phyloP scores from a whole-genome alignment of 2,888 invertebrate genomes.

The Cinara cedri region DNA sequence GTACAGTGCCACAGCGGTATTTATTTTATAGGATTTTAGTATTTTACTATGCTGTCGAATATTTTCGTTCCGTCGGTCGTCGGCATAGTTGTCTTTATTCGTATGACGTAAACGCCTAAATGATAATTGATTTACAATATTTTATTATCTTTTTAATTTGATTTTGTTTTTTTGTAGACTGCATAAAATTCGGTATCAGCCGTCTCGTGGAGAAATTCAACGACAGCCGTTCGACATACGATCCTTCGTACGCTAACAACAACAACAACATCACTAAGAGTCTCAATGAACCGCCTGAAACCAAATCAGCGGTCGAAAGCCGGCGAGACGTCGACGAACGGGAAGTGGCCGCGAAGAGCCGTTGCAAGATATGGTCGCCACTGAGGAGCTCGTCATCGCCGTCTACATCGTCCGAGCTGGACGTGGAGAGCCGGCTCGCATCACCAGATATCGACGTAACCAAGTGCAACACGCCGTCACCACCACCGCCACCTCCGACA shows the following conservation, averaged over 20 bases:
- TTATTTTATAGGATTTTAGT: too few species aligned
- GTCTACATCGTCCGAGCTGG: slow-evolving; percentile 53
- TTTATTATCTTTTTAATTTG: too few species aligned
- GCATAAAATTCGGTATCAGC: slow-evolving; percentile 83
- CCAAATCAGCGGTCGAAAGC: slow-evolving; percentile 63
- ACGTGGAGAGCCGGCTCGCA: slow-evolving; percentile 58
- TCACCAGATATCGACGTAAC: slow-evolving; percentile 67
- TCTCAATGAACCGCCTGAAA: slow-evolving; percentile 59
- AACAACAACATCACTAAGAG: slow-evolving; percentile 62
- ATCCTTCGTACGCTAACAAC: slow-evolving; percentile 62
- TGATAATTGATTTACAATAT: too few species aligned
- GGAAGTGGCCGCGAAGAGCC: slow-evolving; percentile 66
- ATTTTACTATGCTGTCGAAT: too few species aligned
- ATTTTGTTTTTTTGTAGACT: slow-evolving; percentile 66
- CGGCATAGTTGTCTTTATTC: too few species aligned
- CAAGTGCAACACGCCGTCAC: slow-evolving; percentile 64
- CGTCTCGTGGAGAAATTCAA: slow-evolving; percentile 74
- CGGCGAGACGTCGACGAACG: slow-evolving; percentile 59
- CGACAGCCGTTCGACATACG: slow-evolving; percentile 65
- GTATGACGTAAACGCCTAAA: too few species aligned
- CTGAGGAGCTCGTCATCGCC: slow-evolving; percentile 47
- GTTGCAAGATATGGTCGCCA: slow-evolving; percentile 48
- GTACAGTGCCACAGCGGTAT: too few species aligned
- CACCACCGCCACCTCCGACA: slow-evolving; percentile 65
- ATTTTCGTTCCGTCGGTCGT: too few species aligned